Conservation (phyloP, 2,888 invertebrate species). For the Parnassius orleans region DNA sequence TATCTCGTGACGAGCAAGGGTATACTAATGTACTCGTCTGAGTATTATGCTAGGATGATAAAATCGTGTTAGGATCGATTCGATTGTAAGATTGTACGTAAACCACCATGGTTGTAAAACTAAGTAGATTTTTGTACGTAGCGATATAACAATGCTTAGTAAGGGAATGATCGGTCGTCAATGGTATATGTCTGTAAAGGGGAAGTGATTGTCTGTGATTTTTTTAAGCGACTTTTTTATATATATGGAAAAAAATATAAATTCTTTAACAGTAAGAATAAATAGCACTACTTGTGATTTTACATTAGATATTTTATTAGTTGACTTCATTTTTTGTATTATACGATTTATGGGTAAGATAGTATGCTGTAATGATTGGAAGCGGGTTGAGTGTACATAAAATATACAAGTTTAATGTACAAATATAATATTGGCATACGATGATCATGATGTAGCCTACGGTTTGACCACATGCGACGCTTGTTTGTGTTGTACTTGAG, state of each 20-base stretch:
- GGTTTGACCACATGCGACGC: constrained; percentile 64
- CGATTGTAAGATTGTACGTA: constrained; percentile 57
- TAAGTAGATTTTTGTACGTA: constrained; percentile 80
- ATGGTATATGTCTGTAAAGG: constrained; percentile 80
- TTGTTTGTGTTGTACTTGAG: constrained; percentile 50
- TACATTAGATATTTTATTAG: constrained; percentile 76
- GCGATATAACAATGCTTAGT: constrained; percentile 72
- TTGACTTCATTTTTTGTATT: constrained; percentile 74
- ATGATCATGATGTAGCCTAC: constrained; percentile 43
- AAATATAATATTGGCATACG: constrained; percentile 46
- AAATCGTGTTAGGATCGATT: constrained; percentile 53
- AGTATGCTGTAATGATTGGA: constrained; percentile 55
- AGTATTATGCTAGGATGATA: constrained; percentile 53
- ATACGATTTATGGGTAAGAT: constrained; percentile 52
- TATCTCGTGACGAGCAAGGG: constrained; percentile 49
- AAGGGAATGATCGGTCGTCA: constrained; percentile 68
- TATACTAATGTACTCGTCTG: constrained; percentile 53
- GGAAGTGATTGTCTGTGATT: constrained; percentile 82
- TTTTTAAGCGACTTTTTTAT: constrained; percentile 82
- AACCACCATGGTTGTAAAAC: constrained; percentile 81
- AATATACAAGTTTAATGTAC: constrained; percentile 40
- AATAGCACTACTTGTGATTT: constrained; percentile 82
- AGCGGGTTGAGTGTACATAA: constrained; percentile 76
- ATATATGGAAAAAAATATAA: constrained; percentile 73
- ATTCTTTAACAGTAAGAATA: constrained; percentile 81